Evolutionary conservation across 53 echinoderm and acorn worm species (phyloP), one percentile per base, ranked within the genome.

Genomic region (Patiria pectinifera): DNA sequence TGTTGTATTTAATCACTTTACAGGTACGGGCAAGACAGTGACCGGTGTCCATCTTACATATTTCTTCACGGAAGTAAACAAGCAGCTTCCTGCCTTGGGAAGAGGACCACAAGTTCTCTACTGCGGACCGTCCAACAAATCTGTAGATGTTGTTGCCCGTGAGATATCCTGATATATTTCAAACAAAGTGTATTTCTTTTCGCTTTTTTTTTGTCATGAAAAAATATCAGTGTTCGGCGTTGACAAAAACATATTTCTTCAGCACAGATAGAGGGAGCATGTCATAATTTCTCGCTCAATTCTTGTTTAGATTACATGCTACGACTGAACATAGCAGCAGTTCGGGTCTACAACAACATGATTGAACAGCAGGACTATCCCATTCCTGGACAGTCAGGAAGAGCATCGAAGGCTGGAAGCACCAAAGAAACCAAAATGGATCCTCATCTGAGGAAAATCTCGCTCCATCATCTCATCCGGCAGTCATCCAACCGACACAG

Each of bases 111-210:
- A 97, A 85, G 93, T 96, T 59, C 89, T 95, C 10, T 95, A 97
- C 84, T 95, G 95, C 82, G 95, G 95, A 82, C 97, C 95, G 59
- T 97, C 97, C 15, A 93, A 97, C 87, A 97, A 97, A 80, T 93
- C 97, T 0, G 97, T 97, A 14, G 96, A 97, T 72, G 97, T 96
- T 62, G 93, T 97, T 92, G 95, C 97, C 14, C 79, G 97, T 97
- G 84, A 91, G 95, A 79, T 48, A 45, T 16, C 16, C 79, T 9
- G 44, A 11, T 46, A 45, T 35, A 35, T 10, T 77, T 35, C 1
- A 26, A 12, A 35, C 47, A n/a, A 79, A 0, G 19, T 16, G 4
- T 45, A 1, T 35, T 35, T 35, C 35, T 0, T 35, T 35, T 35
- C 35, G 35, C 35, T 35, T 35, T 35, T 1, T 35, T n/a, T 35